phyloP scores from a whole-genome alignment of 2,888 invertebrate species.

The Cryptocephalus moraei region DNA sequence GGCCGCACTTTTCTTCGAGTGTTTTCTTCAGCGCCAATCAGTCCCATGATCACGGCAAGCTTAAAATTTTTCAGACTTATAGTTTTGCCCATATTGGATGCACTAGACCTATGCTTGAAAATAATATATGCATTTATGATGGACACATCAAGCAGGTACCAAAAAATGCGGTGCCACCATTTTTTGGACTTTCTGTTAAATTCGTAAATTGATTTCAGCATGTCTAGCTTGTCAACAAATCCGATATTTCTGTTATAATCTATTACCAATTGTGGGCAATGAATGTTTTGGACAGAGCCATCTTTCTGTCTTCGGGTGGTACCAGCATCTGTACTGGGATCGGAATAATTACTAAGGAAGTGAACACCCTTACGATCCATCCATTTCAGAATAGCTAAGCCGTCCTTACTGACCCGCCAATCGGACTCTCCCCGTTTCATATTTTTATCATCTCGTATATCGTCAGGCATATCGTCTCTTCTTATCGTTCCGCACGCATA shows the following conservation, averaged over 20 bases:
- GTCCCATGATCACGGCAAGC: too few relatives aligned
- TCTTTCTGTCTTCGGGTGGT: slow-evolving; percentile 1
- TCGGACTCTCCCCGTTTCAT: slow-evolving; percentile 10
- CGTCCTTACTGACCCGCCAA: slow-evolving; percentile 3
- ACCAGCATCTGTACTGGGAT: slow-evolving; percentile 1
- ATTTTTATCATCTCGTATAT: slow-evolving; percentile 8
- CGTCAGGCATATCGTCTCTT: slow-evolving; percentile 9
- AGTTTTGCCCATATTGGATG: too few relatives aligned
- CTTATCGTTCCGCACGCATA: slow-evolving; percentile 12
- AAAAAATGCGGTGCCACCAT: slow-evolving; percentile 20
- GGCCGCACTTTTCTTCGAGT: too few relatives aligned
- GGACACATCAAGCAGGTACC: slow-evolving; percentile 1
- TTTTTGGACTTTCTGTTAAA: slow-evolving; percentile 24
- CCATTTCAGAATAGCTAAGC: slow-evolving; percentile 6
- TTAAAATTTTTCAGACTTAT: too few relatives aligned
- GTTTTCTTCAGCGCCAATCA: too few relatives aligned
- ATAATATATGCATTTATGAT: slow-evolving; percentile 3
- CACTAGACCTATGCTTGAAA: neutral
- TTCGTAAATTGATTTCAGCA: slow-evolving; percentile 22
- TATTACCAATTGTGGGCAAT: slow-evolving; percentile 11
- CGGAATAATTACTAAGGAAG: slow-evolving; percentile 3
- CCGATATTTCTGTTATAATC: slow-evolving; percentile 26
- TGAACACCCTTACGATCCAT: slow-evolving; percentile 5
- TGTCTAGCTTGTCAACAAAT: slow-evolving; percentile 25
- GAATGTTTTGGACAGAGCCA: slow-evolving; percentile 3